Conservation (phyloP, 1,140 invertebrate genomes). For the Drosophila sulfurigaster region DNA sequence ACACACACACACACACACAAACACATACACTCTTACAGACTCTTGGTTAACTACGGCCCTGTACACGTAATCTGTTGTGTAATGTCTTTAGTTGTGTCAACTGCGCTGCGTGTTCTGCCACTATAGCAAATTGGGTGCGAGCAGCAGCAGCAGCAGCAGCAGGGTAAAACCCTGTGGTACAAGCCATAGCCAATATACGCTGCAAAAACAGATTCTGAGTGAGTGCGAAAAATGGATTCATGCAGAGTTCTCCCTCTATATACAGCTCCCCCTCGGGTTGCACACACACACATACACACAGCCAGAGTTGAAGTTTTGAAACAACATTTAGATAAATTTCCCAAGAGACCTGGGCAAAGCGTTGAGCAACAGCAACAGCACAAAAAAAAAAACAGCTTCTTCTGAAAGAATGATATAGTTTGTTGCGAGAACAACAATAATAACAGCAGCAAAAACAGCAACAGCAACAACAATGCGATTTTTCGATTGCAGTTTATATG, state of each 20-base stretch:
- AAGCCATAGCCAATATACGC: slow-evolving; percentile 28
- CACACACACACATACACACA: slow-evolving; percentile 16
- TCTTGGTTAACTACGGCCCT: slow-evolving; percentile 47
- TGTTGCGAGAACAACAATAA: slow-evolving; percentile 25
- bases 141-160: not conserved
- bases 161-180: not conserved
- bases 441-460: slow-evolving; percentile 17
- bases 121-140: slow-evolving; percentile 7
- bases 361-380: slow-evolving; percentile 12
- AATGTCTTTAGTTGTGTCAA: slow-evolving; percentile 84
- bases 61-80: slow-evolving; percentile 82
- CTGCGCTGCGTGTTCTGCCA: slow-evolving; percentile 57
- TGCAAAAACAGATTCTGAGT: slow-evolving; percentile 73
- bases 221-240: slow-evolving; percentile 72
- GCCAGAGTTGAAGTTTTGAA: slow-evolving; percentile 77
- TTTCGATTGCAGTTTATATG: slow-evolving; percentile 41
- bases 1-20: slow-evolving; percentile 27
- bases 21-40: not conserved
- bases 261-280: no score
- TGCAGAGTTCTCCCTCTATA: slow-evolving; percentile 19
- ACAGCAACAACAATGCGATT: slow-evolving; percentile 12
- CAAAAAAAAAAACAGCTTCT: slow-evolving; percentile 8
- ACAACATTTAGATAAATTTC: slow-evolving; percentile 84
- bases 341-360: slow-evolving; percentile 57
- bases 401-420: slow-evolving; percentile 56